Base-by-base conservation (phyloP, 2,113 vertebrate species). In the Platysternon megacephalum region DNA sequence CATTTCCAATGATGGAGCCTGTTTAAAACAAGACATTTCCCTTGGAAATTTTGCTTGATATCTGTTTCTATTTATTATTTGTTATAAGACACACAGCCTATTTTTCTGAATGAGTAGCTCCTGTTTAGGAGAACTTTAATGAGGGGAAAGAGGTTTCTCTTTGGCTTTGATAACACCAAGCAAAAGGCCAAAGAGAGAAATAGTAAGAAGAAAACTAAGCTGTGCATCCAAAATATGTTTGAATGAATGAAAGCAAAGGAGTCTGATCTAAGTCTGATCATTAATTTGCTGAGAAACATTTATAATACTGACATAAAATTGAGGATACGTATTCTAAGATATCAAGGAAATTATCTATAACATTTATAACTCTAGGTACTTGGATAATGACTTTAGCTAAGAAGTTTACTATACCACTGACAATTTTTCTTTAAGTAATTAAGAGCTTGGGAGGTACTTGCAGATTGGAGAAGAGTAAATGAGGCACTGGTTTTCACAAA, bases 21-120 rank as follows among this genome's bases (percentile, higher is more conserved):
- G 44, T 81, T 93, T 91, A 85, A 91, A 96, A 94, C 19, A 80
- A 92, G 42, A 84, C 90, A 95, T 91, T 96, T 96, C 87, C 89
- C 89, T 68, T 95, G 84, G 86, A 95, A 32, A 92, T 89, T 79
- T 91, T 95, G 79, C 86, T 95, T 92, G 61, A 56, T 96, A 92
- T 94, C 93, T 96, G 86, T 86, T 94, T 58, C 56, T 97, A 87
- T 89, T 97, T 97, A 93, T 97, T 95, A 91, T 93, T 97, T 84
- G 86, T 39, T 84, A 74, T 78, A 85, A 94, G 86, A 93, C 10
- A 65, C 48, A 65, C n/a, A 68, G 29, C n/a, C 56, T 85, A 49
- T 56, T 90, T 93, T 35, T 82, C 91, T 86, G 88, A 95, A 95
- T 94, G 81, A 91, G 49, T 42, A 93, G 46, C 24, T 89, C n/a